Conservation (phyloP, 1,140 invertebrate genomes). For the Pachyrhynchus sulphureomaculatus region DNA sequence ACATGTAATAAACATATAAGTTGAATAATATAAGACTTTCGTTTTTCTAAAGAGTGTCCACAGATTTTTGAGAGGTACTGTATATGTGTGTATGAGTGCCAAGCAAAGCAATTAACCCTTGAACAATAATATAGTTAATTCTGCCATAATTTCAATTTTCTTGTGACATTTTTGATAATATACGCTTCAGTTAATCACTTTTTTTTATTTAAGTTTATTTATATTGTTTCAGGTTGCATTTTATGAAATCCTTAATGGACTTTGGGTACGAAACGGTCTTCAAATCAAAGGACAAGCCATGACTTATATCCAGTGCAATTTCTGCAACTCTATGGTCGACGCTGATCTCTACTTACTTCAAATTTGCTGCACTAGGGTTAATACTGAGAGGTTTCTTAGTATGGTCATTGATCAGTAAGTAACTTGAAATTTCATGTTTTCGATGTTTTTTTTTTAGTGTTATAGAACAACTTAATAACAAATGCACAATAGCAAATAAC, state of each 20-base stretch:
- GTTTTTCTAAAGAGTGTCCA: too few relatives aligned
- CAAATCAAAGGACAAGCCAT: slow-evolving; percentile 98
- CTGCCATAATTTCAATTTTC: too few relatives aligned
- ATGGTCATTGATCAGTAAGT: slow-evolving; percentile 85
- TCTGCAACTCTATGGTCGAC: slow-evolving; percentile 98
- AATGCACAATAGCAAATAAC: neutral
- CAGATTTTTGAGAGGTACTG: too few relatives aligned
- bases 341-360: slow-evolving; percentile 93
- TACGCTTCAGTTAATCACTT: too few relatives aligned
- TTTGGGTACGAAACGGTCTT: slow-evolving; percentile 95
- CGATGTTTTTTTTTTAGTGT: neutral
- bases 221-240: slow-evolving; percentile 81
- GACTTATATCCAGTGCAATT: slow-evolving; percentile 98
- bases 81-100: too few relatives aligned
- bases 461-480: too few relatives aligned
- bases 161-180: too few relatives aligned
- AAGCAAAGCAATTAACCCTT: too few relatives aligned
- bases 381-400: slow-evolving; percentile 81
- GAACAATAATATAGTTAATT: too few relatives aligned
- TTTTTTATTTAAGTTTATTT: too few relatives aligned
- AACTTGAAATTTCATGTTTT: neutral
- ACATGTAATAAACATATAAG: too few relatives aligned
- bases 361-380: slow-evolving; percentile 86
- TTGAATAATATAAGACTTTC: too few relatives aligned
- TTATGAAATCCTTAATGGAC: slow-evolving; percentile 89